Evolutionary conservation across 2,888 invertebrate species (phyloP).

Genomic region (Epiblema foenella): DNA sequence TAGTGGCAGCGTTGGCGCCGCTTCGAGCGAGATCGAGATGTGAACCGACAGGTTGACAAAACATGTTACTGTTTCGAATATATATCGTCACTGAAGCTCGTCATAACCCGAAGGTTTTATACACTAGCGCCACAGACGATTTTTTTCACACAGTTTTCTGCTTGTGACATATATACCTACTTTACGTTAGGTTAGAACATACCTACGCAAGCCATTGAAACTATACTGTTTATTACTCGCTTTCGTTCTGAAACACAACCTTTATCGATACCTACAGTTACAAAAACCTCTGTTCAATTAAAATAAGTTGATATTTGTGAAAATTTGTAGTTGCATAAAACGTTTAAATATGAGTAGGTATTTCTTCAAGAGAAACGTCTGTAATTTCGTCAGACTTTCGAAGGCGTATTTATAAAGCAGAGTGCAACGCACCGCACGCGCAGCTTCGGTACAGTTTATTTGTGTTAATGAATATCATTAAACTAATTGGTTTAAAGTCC

Average conservation of each 20-base stretch:
- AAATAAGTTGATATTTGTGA: neutral
- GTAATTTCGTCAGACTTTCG: conserved; percentile 52
- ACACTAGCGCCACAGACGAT: neutral
- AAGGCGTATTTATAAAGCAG: conserved; percentile 57
- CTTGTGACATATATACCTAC: neutral
- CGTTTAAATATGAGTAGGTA: conserved; percentile 10
- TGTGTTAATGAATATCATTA: conserved; percentile 39
- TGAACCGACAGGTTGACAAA: conserved; percentile 49
- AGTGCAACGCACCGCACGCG: conserved; percentile 59
- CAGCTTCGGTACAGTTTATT: conserved; percentile 48
- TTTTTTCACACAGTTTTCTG: conserved; percentile 10
- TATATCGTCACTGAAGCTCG: conserved; percentile 33
- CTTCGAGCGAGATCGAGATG: conserved; percentile 48
- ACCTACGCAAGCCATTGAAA: too few species aligned
- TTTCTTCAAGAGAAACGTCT: conserved; percentile 48
- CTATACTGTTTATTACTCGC: too few species aligned
- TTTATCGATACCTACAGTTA: too few species aligned
- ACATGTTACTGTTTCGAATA: conserved; percentile 43
- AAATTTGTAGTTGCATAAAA: neutral
- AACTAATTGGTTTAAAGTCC: conserved; percentile 38
- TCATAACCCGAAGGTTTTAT: conserved; percentile 16
- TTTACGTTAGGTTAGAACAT: too few species aligned
- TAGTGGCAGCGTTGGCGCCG: conserved; percentile 64
- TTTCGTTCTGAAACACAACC: too few species aligned
- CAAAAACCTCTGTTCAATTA: neutral